phyloP scores from a whole-genome alignment of 2,888 invertebrate species.

The Autographa pulchrina region DNA sequence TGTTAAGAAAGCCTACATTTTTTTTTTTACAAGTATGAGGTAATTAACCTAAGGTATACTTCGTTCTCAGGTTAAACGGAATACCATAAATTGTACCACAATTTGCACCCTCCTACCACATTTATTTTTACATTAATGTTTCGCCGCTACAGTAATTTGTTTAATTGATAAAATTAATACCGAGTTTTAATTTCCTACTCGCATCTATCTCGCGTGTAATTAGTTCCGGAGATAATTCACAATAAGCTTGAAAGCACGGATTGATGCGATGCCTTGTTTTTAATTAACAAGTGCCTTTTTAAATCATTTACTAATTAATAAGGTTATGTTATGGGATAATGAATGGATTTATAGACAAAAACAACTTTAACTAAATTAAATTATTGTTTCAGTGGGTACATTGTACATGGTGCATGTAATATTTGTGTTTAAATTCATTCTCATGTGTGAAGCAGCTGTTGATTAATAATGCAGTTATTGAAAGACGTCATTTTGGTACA shows the following conservation, averaged over 20 bases:
- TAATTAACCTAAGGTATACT: not conserved
- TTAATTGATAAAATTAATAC: conserved; percentile 64
- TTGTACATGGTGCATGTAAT: too few relatives aligned
- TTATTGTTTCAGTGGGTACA: too few relatives aligned
- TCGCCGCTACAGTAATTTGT: conserved; percentile 44
- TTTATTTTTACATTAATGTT: conserved; percentile 39
- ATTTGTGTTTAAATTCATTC: too few relatives aligned
- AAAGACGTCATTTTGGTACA: too few relatives aligned
- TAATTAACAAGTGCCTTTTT: conserved; percentile 11
- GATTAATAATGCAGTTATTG: too few relatives aligned
- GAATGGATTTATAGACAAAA: not conserved
- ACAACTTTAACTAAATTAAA: not conserved
- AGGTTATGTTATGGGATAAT: not conserved
- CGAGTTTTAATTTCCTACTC: conserved; percentile 63
- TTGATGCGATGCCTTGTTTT: conserved; percentile 22
- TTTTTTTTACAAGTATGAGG: not conserved
- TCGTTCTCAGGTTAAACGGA: conserved; percentile 27
- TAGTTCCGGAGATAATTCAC: conserved; percentile 56
- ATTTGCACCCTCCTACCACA: conserved; percentile 55
- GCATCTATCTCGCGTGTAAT: conserved; percentile 61
- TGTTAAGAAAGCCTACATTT: not conserved
- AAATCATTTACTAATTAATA: not conserved
- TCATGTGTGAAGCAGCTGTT: too few relatives aligned
- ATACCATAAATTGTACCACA: conserved; percentile 38
- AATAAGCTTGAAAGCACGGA: conserved; percentile 19